Percentiles rank a stretch among this genome's conserved stretches.
phyloP scores from a whole-genome alignment of 2,888 invertebrate genomes.

The Aphelenchoides bicaudatus region DNA sequence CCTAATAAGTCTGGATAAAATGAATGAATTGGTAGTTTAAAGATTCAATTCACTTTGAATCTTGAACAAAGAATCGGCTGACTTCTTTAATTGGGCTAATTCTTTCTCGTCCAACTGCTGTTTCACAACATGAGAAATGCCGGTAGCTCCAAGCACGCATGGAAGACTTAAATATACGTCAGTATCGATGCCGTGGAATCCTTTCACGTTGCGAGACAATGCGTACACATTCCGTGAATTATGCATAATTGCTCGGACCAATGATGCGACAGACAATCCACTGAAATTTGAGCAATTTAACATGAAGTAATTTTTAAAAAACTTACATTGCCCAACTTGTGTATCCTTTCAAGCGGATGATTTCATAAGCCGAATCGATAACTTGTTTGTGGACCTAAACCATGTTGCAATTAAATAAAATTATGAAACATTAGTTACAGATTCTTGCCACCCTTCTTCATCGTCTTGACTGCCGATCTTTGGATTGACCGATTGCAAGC shows the following conservation, averaged over 20 bases:
- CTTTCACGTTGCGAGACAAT: slow-evolving; percentile 65
- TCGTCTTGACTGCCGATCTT: slow-evolving; percentile 72
- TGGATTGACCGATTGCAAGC: slow-evolving; percentile 71
- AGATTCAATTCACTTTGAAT: slow-evolving; percentile 47
- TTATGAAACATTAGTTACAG: too few species aligned
- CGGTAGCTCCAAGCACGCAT: slow-evolving; percentile 54
- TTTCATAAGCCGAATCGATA: slow-evolving; percentile 65
- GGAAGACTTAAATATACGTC: slow-evolving; percentile 84
- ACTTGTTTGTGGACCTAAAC: slow-evolving; percentile 80
- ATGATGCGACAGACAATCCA: slow-evolving; percentile 59
- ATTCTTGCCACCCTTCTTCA: slow-evolving; percentile 73
- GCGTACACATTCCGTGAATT: slow-evolving; percentile 62
- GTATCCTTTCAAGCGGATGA: slow-evolving; percentile 64
- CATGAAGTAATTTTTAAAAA: background rate
- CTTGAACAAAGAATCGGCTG: slow-evolving; percentile 48
- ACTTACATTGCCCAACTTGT: slow-evolving; percentile 65
- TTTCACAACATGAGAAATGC: slow-evolving; percentile 46
- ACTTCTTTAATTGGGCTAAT: slow-evolving; percentile 48
- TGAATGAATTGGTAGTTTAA: slow-evolving; percentile 16
- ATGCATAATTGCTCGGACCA: slow-evolving; percentile 60
- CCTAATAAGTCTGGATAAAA: background rate
- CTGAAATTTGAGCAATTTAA: too few species aligned
- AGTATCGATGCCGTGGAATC: slow-evolving; percentile 74
- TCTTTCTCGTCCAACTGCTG: slow-evolving; percentile 48
- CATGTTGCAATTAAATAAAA: too few species aligned